Base-by-base conservation (phyloP, 2,888 invertebrate genomes). In the Argynnis bischoffii region DNA sequence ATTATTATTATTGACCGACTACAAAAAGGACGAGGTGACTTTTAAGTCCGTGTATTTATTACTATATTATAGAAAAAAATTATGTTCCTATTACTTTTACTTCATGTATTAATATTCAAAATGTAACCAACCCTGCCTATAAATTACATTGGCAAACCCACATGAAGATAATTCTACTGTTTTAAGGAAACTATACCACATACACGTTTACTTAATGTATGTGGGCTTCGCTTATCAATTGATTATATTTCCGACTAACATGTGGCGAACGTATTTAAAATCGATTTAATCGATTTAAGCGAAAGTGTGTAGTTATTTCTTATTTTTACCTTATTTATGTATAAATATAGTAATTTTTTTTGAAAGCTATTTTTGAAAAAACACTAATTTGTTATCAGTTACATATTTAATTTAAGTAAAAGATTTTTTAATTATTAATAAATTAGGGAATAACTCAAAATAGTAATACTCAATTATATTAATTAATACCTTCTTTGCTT, bases 101-200 rank as follows among this genome's bases (percentile, higher is more conserved):
- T 15, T n/a, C 14, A 6, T n/a, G 0, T 26, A 46, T 3, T 6
- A 6, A 14, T 5, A 55, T 35, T 16, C 13, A 48, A 26, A 59
- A 53, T 18, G 31, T 47, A 5, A 13, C 11, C 66, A 66, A 21
- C 66, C 66, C 66, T 66, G 26, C 2, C 16, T 31, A 11, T 53
- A 1, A 65, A 35, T 35, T 35, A 54, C 47, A 55, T 65, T 67
- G 68, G 64, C 64, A 65, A 67, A 75, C 89, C 89, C 89, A 78
- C 80, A 89, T 88, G 75, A 80, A 78, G 69, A 78, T 79, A 61
- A 47, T 80, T 82, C 80, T 76, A 83, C 77, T 83, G 83, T 86
- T 84, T 81, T 80, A 81, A 81, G 79, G 77, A 79, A 81, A 66
- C 63, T 65, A 72, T 63, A 67, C 53, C 66, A 69, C 35, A 16